Evolutionary conservation across 2,888 invertebrate genomes (phyloP).

Genomic region (Seira sanloemensis): DNA sequence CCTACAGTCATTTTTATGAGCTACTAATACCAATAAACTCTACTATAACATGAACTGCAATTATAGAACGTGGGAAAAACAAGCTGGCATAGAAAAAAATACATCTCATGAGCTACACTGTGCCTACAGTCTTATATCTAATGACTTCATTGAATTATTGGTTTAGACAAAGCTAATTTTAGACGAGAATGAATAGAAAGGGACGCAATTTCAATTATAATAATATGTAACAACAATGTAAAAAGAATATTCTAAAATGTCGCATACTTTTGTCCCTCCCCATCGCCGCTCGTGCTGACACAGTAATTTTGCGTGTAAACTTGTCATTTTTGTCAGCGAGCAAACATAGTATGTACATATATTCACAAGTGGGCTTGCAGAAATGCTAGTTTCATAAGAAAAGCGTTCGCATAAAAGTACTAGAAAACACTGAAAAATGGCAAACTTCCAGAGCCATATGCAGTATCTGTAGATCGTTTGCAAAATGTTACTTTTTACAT

Average conservation of each 20-base stretch:
- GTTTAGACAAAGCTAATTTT: not conserved
- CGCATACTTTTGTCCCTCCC: not conserved
- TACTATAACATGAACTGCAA: not conserved
- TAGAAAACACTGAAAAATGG: too few species aligned
- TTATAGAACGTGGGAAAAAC: not conserved
- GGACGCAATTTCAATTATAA: too few species aligned
- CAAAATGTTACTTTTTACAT: too few species aligned
- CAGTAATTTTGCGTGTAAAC: not conserved
- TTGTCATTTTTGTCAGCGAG: not conserved
- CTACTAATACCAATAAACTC: not conserved
- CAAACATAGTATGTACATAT: too few species aligned
- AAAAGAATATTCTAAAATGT: not conserved
- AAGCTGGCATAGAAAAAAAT: not conserved
- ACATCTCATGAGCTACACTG: not conserved
- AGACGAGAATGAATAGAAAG: not conserved
- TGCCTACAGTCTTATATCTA: too few species aligned
- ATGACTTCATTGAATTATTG: not conserved
- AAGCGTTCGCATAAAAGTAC: too few species aligned
- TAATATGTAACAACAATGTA: too few species aligned
- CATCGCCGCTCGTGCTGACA: not conserved
- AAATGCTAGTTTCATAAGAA: too few species aligned
- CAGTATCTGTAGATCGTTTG: too few species aligned
- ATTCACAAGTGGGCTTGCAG: too few species aligned
- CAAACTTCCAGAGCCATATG: too few species aligned
- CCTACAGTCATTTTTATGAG: not conserved